Conservation (phyloP, 1,140 invertebrate species). For the Coelopa frigida region DNA sequence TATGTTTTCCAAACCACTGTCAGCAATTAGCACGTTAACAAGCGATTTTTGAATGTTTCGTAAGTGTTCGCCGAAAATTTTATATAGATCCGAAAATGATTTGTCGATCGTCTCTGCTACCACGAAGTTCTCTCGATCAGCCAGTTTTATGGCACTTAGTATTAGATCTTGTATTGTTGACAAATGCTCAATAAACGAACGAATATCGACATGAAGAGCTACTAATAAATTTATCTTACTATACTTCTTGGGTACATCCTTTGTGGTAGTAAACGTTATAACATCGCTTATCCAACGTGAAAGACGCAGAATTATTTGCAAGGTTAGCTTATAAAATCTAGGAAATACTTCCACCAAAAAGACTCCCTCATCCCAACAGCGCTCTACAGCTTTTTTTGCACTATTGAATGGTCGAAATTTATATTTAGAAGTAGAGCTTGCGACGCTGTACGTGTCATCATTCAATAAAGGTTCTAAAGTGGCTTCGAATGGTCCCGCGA, state of each 20-base stretch:
- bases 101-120: conserved; percentile 26
- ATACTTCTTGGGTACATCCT: too few species aligned
- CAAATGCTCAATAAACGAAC: conserved; percentile 23
- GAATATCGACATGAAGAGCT: conserved; percentile 29
- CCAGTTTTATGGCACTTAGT: neutral
- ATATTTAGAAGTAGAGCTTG: too few species aligned
- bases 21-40: conserved; percentile 28
- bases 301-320: conserved; percentile 74
- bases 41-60: conserved; percentile 23
- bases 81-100: conserved; percentile 22
- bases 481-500: conserved; percentile 57
- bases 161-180: conserved; percentile 19
- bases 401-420: conserved; percentile 28
- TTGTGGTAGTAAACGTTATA: conserved; percentile 29
- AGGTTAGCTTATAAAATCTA: conserved; percentile 80
- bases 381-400: conserved; percentile 44
- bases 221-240: conserved; percentile 24
- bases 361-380: conserved; percentile 67
- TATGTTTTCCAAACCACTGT: conserved; percentile 33
- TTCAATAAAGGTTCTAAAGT: conserved; percentile 27
- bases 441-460: too few species aligned
- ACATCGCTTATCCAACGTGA: conserved; percentile 57
- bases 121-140: too few species aligned
- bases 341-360: conserved; percentile 66
- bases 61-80: conserved; percentile 19